Conservation (phyloP, 2,113 vertebrate genomes). For the Nestor notabilis region DNA sequence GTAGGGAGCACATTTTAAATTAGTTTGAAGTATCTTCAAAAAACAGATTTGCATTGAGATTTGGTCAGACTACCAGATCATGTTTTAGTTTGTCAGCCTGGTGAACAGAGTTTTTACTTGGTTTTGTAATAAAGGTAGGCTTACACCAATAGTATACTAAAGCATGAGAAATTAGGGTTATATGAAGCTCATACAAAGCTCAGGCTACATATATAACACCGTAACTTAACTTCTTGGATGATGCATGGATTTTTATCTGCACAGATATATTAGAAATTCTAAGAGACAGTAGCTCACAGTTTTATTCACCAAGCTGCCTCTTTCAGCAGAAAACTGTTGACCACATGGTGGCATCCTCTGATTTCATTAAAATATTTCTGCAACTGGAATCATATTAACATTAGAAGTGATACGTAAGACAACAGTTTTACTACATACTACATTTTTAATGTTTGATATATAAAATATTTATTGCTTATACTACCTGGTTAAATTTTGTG, state of each 20-base stretch:
- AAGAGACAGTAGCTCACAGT: neutral
- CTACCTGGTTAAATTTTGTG: neutral
- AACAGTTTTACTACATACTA: neutral
- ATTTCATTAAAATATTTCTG: neutral
- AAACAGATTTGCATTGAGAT: neutral
- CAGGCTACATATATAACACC: neutral
- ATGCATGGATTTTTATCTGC: neutral
- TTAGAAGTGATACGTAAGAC: neutral
- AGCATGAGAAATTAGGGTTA: neutral
- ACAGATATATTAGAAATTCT: neutral
- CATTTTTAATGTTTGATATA: neutral
- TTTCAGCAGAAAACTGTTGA: neutral
- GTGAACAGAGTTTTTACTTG: neutral
- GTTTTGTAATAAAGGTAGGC: neutral
- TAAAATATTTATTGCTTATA: neutral
- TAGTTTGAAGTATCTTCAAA: neutral
- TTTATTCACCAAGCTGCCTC: neutral
- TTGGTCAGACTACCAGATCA: neutral
- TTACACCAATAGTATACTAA: neutral
- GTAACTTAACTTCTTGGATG: neutral
- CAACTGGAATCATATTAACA: neutral
- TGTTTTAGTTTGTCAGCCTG: neutral
- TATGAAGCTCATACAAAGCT: neutral
- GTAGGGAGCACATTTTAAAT: neutral
- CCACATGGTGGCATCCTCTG: conserved; percentile 50